These are phyloP conservation scores for Hydractinia symbiolongicarpus DNA, from an alignment of 30 jellyfish, hydroid and myxozoan genomes.

Conservation along the genomic window DNA sequence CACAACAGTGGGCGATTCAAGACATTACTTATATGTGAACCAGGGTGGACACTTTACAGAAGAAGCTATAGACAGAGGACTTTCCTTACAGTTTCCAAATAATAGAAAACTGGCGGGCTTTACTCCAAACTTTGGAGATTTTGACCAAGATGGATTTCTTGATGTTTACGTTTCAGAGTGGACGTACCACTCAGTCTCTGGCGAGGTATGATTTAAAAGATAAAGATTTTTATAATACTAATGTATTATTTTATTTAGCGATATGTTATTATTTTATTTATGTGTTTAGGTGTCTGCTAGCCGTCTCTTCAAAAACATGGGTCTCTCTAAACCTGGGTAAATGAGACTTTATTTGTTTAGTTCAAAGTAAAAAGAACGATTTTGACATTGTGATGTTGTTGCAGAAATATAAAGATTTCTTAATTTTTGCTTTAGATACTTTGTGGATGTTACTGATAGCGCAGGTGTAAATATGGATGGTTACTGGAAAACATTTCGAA, in stretches of 20 bases:
- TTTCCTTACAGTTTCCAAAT: slow-evolving; percentile 55
- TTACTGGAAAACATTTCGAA: slow-evolving; percentile 48
- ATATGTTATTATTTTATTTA: background rate
- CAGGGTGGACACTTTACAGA: slow-evolving; percentile 83
- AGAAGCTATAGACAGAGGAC: slow-evolving; percentile 73
- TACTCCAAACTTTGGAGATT: slow-evolving; percentile 92
- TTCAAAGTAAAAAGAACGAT: background rate
- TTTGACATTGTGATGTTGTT: background rate
- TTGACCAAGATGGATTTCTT: slow-evolving; percentile 83
- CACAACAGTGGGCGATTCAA: slow-evolving; percentile 84
- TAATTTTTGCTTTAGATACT: slow-evolving; percentile 35
- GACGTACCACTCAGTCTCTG: slow-evolving; percentile 53
- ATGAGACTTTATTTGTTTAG: background rate
- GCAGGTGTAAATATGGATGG: slow-evolving; percentile 94
- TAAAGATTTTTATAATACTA: background rate
- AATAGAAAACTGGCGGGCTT: slow-evolving; percentile 80
- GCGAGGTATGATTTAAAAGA: slow-evolving; percentile 15
- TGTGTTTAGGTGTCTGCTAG: slow-evolving; percentile 73
- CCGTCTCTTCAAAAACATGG: slow-evolving; percentile 69
- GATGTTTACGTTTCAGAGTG: slow-evolving; percentile 88
- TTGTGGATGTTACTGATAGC: slow-evolving; percentile 76
- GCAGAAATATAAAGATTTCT: background rate
- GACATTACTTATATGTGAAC: slow-evolving; percentile 83
- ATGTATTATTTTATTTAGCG: background rate
- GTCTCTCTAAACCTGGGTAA: slow-evolving; percentile 86